phyloP scores from a whole-genome alignment of 1,140 invertebrate species.

The Drosophila pseudoananassae region DNA sequence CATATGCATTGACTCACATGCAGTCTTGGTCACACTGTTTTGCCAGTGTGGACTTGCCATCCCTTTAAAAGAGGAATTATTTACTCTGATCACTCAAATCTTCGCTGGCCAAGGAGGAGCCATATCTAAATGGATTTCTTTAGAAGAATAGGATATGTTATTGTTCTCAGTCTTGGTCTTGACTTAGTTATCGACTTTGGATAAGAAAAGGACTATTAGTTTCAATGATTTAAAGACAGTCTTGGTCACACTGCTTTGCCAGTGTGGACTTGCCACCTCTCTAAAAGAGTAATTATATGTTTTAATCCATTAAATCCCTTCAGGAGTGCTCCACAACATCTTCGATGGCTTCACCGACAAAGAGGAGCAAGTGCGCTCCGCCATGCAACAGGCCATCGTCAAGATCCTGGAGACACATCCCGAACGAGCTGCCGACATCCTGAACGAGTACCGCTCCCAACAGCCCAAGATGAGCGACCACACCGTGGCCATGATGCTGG shows the following conservation, averaged over 20 bases:
- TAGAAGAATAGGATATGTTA: too few species aligned
- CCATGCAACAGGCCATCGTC: slow-evolving; percentile 85
- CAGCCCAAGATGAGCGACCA: slow-evolving; percentile 84
- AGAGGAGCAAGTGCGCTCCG: slow-evolving; percentile 85
- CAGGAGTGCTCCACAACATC: slow-evolving; percentile 86
- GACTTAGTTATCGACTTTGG: too few species aligned
- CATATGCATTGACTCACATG: neutral
- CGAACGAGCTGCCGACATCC: slow-evolving; percentile 84
- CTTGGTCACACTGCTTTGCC: neutral
- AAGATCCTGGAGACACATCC: slow-evolving; percentile 86
- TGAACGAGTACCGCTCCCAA: slow-evolving; percentile 76
- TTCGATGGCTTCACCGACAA: slow-evolving; percentile 87
- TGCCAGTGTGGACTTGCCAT: neutral
- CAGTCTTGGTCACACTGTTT: neutral
- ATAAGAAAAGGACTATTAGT: too few species aligned
- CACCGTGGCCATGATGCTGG: slow-evolving; percentile 86
- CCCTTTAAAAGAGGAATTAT: neutral
- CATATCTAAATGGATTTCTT: too few species aligned
- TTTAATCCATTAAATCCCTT: neutral
- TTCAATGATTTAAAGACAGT: neutral
- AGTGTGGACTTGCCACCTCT: neutral
- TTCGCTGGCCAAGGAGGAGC: slow-evolving; percentile 86
- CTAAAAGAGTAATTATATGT: neutral
- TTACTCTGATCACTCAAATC: neutral
- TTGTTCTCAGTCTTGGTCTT: neutral